Conservation (phyloP, 2,888 invertebrate species). For the Sinodicranocentrus sp. region DNA sequence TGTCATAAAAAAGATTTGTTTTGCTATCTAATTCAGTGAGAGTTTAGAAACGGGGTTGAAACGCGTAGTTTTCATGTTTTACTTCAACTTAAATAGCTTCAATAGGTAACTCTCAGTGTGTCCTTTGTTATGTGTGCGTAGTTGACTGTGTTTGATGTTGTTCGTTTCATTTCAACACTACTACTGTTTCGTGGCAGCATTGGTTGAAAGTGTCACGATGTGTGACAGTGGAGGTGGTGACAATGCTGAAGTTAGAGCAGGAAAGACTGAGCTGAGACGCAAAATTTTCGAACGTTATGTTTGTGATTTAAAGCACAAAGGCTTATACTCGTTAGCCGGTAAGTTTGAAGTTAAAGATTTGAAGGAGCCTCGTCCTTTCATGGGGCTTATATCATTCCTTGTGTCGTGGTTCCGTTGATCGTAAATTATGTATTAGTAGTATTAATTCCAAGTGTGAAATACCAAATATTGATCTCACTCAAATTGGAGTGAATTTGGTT, state of each 20-base stretch:
- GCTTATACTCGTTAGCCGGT: slow-evolving; percentile 82
- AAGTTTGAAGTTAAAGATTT: slow-evolving; percentile 78
- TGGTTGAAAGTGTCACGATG: slow-evolving; percentile 21
- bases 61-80: no score
- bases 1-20: no score
- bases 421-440: no score
- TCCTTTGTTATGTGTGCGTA: no score
- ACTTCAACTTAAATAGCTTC: no score
- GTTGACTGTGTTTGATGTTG: slow-evolving; percentile 1
- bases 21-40: no score
- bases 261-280: slow-evolving; percentile 57
- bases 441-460: no score
- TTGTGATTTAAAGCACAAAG: slow-evolving; percentile 67
- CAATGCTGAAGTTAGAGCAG: slow-evolving; percentile 47
- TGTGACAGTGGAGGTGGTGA: slow-evolving; percentile 49
- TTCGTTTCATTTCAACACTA: neutral
- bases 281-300: slow-evolving; percentile 64
- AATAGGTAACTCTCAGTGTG: no score
- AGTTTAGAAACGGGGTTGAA: no score
- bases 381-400: neutral
- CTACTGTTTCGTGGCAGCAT: neutral
- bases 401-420: slow-evolving; percentile 7
- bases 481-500: no score
- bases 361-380: neutral
- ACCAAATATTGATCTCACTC: no score